These are phyloP conservation scores for Barbus barbus DNA, from an alignment of 2,113 vertebrate species.

Conservation along the genomic window DNA sequence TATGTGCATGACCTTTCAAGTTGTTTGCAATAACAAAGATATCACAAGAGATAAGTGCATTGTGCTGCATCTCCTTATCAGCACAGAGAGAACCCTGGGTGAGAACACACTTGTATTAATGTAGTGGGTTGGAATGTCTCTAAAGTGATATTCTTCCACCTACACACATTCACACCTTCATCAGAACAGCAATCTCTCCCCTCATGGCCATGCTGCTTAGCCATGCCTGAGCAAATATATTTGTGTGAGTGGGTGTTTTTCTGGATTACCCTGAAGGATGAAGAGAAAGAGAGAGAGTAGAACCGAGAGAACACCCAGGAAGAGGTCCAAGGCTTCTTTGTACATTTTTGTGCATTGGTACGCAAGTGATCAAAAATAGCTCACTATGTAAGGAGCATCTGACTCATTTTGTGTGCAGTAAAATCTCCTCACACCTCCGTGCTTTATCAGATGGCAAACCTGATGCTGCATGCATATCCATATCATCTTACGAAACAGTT, in stretches of 20 bases:
- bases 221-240: slow-evolving; percentile 50
- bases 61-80: not conserved
- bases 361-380: slow-evolving; percentile 53
- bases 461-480: slow-evolving; percentile 33
- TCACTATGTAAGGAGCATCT: slow-evolving; percentile 40
- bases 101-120: slow-evolving; percentile 35
- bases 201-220: slow-evolving; percentile 43
- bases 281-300: slow-evolving; percentile 21
- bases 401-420: slow-evolving; percentile 52
- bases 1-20: not conserved
- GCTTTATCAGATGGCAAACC: slow-evolving; percentile 45
- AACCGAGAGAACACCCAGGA: slow-evolving; percentile 32
- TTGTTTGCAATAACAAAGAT: not conserved
- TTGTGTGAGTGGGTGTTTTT: slow-evolving; percentile 52
- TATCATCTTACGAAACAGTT: slow-evolving; percentile 12
- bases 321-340: slow-evolving; percentile 47
- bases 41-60: not conserved
- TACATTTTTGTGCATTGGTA: slow-evolving; percentile 39
- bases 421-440: slow-evolving; percentile 53
- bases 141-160: slow-evolving; percentile 53
- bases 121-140: slow-evolving; percentile 42
- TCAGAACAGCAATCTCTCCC: slow-evolving; percentile 43
- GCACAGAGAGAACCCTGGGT: slow-evolving; percentile 33
- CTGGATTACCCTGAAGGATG: slow-evolving; percentile 41
- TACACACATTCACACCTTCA: slow-evolving; percentile 40